phyloP scores from a whole-genome alignment of 30 jellyfish, hydroid and myxozoan genomes.

The Sanderia malayensis region DNA sequence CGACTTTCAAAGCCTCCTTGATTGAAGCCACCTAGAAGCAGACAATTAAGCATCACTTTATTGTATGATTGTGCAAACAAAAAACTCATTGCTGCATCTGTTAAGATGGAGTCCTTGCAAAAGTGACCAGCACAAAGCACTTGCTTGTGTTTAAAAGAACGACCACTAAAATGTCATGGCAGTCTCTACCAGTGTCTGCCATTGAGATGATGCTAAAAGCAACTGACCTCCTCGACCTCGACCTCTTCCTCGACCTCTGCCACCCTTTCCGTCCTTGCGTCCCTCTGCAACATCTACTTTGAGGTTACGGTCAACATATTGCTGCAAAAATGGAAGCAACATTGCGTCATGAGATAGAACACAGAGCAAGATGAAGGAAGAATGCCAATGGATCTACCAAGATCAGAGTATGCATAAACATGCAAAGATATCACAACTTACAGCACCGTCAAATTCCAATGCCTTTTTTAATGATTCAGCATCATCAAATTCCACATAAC shows the following conservation, averaged over 20 bases:
- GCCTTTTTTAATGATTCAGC: conserved; percentile 76
- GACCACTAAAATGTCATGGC: too few species aligned
- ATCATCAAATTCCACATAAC: conserved; percentile 98
- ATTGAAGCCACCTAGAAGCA: background rate
- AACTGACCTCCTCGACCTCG: conserved; percentile 26
- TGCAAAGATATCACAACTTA: conserved; percentile 36
- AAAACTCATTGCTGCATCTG: too few species aligned
- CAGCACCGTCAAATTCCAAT: conserved; percentile 85
- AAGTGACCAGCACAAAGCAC: too few species aligned
- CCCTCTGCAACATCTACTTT: conserved; percentile 92
- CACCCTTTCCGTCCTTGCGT: conserved; percentile 69
- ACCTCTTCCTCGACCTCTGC: conserved; percentile 81
- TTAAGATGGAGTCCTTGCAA: too few species aligned
- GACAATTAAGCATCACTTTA: too few species aligned
- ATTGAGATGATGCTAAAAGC: background rate
- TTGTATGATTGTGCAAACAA: too few species aligned
- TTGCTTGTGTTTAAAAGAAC: too few species aligned
- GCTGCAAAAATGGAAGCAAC: conserved; percentile 36
- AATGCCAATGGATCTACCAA: too few species aligned
- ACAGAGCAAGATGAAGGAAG: too few species aligned
- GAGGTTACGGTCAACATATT: conserved; percentile 74
- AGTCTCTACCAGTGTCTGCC: too few species aligned
- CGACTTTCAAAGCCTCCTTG: conserved; percentile 27
- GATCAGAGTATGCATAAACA: too few species aligned
- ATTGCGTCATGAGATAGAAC: too few species aligned